phyloP scores from a whole-genome alignment of 2,888 invertebrate genomes.

The Apoderus coryli region DNA sequence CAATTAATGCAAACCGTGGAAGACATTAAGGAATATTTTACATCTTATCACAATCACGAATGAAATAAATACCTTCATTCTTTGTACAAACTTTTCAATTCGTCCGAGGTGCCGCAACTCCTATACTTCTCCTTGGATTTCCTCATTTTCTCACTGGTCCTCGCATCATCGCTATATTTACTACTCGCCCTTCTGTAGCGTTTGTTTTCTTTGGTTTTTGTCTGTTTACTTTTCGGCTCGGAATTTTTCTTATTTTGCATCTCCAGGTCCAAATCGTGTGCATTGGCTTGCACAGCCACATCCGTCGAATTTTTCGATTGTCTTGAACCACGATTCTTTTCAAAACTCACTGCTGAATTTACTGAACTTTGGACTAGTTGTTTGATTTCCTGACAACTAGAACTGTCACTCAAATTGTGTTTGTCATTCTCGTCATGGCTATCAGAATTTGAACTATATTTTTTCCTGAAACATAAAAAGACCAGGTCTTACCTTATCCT shows the following conservation, averaged over 20 bases:
- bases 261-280: slow-evolving; percentile 33
- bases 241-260: slow-evolving; percentile 19
- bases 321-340: too few relatives aligned
- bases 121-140: slow-evolving; percentile 23
- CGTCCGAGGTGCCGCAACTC: slow-evolving; percentile 21
- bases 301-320: slow-evolving; percentile 36
- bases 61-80: too few relatives aligned
- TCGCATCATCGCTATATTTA: slow-evolving; percentile 16
- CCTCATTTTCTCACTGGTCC: slow-evolving; percentile 17
- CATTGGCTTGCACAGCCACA: slow-evolving; percentile 43
- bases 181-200: slow-evolving; percentile 17
- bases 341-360: slow-evolving; percentile 32
- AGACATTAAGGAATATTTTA: too few relatives aligned
- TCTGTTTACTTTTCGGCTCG: slow-evolving; percentile 22
- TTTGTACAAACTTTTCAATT: slow-evolving; percentile 18
- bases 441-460: slow-evolving; percentile 20
- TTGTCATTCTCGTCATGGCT: slow-evolving; percentile 16
- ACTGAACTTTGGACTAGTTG: slow-evolving; percentile 33
- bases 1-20: too few relatives aligned
- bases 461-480: too few relatives aligned
- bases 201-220: slow-evolving; percentile 25
- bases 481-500: too few relatives aligned
- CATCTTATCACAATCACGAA: too few relatives aligned
- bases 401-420: slow-evolving; percentile 23
- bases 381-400: slow-evolving; percentile 35